A percentile compares a stretch with the other conserved stretches of the same genome.
phyloP scores from a whole-genome alignment of 2,797 vertebrate species.

The Anas georgica region DNA sequence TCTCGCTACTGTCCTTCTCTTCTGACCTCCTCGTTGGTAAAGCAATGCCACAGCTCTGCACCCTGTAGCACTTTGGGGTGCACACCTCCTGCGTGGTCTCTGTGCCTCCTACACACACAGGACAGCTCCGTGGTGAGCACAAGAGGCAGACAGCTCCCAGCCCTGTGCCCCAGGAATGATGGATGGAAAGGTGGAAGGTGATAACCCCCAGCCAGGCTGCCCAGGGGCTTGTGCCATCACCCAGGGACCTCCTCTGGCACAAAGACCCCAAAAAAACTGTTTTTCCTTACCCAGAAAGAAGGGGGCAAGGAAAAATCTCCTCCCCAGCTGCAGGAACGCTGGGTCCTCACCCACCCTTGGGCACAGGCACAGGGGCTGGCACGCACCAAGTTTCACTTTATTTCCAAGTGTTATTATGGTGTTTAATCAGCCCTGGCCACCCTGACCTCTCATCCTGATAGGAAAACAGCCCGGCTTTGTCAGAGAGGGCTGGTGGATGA shows the following conservation, averaged over 20 bases:
- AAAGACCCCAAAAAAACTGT: neutral
- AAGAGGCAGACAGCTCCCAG: neutral
- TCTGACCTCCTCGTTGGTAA: neutral
- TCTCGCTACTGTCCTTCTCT: neutral
- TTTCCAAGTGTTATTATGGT: neutral
- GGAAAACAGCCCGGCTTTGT: neutral
- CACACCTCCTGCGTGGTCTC: accelerated
- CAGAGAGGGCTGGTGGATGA: accelerated
- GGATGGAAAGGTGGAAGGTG: neutral
- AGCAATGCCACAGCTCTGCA: neutral
- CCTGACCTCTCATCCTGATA: neutral
- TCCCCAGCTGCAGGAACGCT: neutral
- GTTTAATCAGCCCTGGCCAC: neutral
- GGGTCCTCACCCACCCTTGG: neutral
- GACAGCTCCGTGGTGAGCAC: neutral
- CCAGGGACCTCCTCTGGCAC: neutral
- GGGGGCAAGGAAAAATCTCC: neutral
- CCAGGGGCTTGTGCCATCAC: neutral
- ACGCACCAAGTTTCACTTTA: neutral
- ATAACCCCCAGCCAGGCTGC: neutral
- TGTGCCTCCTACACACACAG: neutral
- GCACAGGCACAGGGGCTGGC: neutral
- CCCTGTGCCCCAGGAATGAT: accelerated
- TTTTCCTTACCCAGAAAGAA: neutral
- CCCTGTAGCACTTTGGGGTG: neutral